phyloP scores from a whole-genome alignment of 1,140 invertebrate genomes.

The Pteromalus puparum region DNA sequence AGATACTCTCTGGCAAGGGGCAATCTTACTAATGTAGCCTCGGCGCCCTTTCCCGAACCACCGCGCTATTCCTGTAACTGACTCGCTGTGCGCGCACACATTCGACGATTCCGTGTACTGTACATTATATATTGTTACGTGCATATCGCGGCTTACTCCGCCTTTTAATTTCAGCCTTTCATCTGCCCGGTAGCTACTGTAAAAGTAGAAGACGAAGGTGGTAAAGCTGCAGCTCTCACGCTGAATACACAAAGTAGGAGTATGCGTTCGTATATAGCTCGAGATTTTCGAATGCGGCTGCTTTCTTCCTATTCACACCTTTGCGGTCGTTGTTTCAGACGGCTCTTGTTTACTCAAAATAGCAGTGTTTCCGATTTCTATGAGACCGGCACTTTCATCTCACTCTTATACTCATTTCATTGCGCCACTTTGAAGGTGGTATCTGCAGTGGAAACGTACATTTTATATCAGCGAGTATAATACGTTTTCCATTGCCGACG shows the following conservation, averaged over 20 bases:
- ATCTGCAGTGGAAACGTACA: too few relatives aligned
- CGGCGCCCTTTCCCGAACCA: slow-evolving; percentile 62
- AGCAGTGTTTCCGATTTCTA: neutral
- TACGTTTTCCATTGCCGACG: too few relatives aligned
- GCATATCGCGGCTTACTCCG: neutral
- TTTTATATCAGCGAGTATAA: too few relatives aligned
- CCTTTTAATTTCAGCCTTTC: slow-evolving; percentile 38
- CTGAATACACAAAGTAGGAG: slow-evolving; percentile 64
- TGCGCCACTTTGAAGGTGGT: too few relatives aligned
- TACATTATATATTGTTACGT: slow-evolving; percentile 9
- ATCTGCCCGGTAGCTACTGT: neutral
- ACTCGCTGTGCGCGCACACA: slow-evolving; percentile 19
- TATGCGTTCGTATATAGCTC: slow-evolving; percentile 30
- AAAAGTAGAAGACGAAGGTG: slow-evolving; percentile 49
- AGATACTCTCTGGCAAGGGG: slow-evolving; percentile 45
- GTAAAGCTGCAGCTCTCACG: slow-evolving; percentile 61
- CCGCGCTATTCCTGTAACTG: slow-evolving; percentile 58
- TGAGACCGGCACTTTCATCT: too few relatives aligned
- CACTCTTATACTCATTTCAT: too few relatives aligned
- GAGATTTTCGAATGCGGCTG: neutral
- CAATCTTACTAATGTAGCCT: slow-evolving; percentile 72
- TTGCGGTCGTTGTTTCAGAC: neutral
- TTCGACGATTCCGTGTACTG: neutral
- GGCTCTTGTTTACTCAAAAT: neutral
- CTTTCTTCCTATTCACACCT: slow-evolving; percentile 44